Percentiles rank a stretch among this genome's conserved stretches.
Conservation (phyloP, 2,888 invertebrate genomes). For the Drosophila imparisetae region DNA sequence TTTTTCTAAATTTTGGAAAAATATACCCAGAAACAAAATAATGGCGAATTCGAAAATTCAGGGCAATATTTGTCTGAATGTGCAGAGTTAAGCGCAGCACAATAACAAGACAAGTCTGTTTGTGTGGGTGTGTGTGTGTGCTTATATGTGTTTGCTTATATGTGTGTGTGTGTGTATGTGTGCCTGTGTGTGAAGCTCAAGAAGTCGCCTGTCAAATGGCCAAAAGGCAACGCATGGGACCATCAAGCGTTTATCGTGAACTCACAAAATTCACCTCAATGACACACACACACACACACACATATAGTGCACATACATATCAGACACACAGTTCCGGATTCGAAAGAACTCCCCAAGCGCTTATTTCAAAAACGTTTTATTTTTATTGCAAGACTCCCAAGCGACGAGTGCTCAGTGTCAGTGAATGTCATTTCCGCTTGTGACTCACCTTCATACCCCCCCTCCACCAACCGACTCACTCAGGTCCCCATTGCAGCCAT, state of each 20-base stretch:
- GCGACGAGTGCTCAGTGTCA: conserved; percentile 79
- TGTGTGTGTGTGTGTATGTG: neutral
- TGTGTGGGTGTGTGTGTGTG: neutral
- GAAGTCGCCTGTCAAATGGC: conserved; percentile 43
- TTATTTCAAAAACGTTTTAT: conserved; percentile 81
- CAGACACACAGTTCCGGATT: conserved; percentile 6
- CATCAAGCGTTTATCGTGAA: conserved; percentile 60
- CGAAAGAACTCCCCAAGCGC: conserved; percentile 62
- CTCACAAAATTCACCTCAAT: conserved; percentile 42
- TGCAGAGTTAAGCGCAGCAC: neutral
- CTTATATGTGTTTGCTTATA: neutral
- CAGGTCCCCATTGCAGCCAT: neutral
- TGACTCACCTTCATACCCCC: neutral
- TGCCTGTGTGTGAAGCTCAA: conserved; percentile 19
- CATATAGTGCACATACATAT: conserved; percentile 1
- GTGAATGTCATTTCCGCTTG: conserved; percentile 74
- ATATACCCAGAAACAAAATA: neutral
- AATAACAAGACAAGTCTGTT: neutral
- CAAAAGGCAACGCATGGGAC: conserved; percentile 26
- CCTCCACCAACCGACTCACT: neutral
- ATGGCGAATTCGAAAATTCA: neutral
- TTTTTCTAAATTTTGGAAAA: neutral
- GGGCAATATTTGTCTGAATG: neutral
- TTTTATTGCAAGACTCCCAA: conserved; percentile 74
- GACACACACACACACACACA: conserved; percentile 12